Evolutionary conservation across 2,113 vertebrate genomes (phyloP), one percentile per base, ranked within the genome.

Genomic region (Lepisosteus oculatus): DNA sequence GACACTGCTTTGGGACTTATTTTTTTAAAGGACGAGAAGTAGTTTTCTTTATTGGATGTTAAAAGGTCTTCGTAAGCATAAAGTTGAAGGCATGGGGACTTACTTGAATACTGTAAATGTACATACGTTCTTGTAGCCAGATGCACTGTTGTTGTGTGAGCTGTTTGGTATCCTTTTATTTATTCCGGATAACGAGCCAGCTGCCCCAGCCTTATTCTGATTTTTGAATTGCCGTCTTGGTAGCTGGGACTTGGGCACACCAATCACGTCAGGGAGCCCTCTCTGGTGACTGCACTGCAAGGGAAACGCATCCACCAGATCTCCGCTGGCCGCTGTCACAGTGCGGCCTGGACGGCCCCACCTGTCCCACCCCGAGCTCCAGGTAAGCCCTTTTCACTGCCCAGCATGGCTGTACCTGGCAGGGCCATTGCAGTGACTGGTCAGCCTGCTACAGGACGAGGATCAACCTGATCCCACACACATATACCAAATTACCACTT

Each of bases 201-300:
- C 17, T 29, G 17, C 17, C 17, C 0, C 17, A 29, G 17, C 17
- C 17, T 29, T 29, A 29, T 29, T 29, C 17, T 29, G 17, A 29
- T 29, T 29, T 29, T 29, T 29, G 17, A 29, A 29, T 29, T 29
- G 17, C 17, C 17, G 17, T 29, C 17, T 29, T 29, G 17, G 6
- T 68, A 94, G 93, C 90, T 94, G 69, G 93, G 93, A 6, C 80
- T 94, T 59, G 92, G 93, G 71, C 93, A 94, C 61, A 94, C 93
- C 63, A 94, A 94, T 78, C 93, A 94, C 0, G 89, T 94, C 61
- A 81, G 93, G 68, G 93, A 94, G 76, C 93, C 93, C n/a, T 92
- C 90, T 0, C 77, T 94, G 2, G 13, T 92, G 13, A 93, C 91
- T 43, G 82, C 83, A 14, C 80, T 94, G 51, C 92, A 94, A 77